These are phyloP conservation scores for Phoxinus phoxinus DNA, from an alignment of 2,113 vertebrate genomes.

Conservation along the genomic window DNA sequence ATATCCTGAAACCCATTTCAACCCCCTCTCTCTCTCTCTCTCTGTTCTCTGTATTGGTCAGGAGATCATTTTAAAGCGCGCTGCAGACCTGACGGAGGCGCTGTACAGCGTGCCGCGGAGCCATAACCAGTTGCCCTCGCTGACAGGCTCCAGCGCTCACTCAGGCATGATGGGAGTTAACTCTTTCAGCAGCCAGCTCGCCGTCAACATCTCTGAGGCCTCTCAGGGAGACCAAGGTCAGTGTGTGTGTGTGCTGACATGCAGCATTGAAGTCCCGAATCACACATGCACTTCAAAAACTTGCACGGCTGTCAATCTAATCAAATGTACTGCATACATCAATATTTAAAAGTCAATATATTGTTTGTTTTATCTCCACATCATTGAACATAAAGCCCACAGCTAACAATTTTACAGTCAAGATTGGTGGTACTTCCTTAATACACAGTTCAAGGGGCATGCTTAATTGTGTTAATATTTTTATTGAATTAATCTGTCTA, in stretches of 20 bases:
- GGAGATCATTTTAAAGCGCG: conserved; percentile 95
- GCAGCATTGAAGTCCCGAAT: not conserved
- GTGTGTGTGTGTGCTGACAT: conserved; percentile 36
- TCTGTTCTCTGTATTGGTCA: conserved; percentile 57
- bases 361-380: not conserved
- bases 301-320: not conserved
- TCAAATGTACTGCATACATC: not conserved
- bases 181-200: conserved; percentile 90
- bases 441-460: not conserved
- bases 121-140: conserved; percentile 86
- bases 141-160: conserved; percentile 81
- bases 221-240: conserved; percentile 90
- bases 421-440: not conserved
- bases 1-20: not conserved
- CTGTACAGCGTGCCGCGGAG: conserved; percentile 93
- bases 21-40: not conserved
- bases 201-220: conserved; percentile 87
- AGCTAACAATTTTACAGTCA: not conserved
- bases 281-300: not conserved
- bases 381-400: not conserved
- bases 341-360: not conserved
- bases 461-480: conserved; percentile 1
- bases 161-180: conserved; percentile 88
- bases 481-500: not conserved
- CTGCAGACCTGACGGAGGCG: conserved; percentile 93